A percentile compares a stretch with the other conserved stretches of the same genome.
phyloP scores from a whole-genome alignment of 1,140 invertebrate species.

The Samia ricini region DNA sequence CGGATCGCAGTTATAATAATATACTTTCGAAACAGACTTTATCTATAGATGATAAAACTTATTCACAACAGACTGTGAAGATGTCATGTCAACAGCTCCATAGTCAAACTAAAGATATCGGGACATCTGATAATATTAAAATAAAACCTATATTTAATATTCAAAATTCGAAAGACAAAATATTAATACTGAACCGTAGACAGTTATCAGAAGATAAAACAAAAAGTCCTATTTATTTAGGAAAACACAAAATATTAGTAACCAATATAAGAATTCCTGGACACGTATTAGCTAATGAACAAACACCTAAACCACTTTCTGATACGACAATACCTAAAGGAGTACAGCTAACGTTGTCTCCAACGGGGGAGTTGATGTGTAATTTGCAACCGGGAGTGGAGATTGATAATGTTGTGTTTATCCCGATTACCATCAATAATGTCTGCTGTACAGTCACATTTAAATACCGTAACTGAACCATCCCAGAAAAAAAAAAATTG shows the following conservation, averaged over 20 bases:
- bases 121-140: neutral
- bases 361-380: slow-evolving; percentile 32
- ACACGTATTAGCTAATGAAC: slow-evolving; percentile 3
- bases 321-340: slow-evolving; percentile 26
- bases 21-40: neutral
- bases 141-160: neutral
- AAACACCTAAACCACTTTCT: neutral
- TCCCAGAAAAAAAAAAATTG: neutral
- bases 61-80: neutral
- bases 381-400: slow-evolving; percentile 28
- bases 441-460: slow-evolving; percentile 18
- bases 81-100: neutral
- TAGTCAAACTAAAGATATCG: neutral
- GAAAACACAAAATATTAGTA: slow-evolving; percentile 38
- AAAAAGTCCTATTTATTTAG: slow-evolving; percentile 31
- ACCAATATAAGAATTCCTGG: slow-evolving; percentile 25
- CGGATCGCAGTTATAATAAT: neutral
- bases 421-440: slow-evolving; percentile 18
- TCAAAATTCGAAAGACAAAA: neutral
- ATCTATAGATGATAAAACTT: neutral
- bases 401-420: slow-evolving; percentile 25
- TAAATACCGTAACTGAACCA: neutral
- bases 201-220: slow-evolving; percentile 1
- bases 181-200: slow-evolving; percentile 21
- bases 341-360: slow-evolving; percentile 36